Conservation (phyloP, 2,797 vertebrate species). For the Ptychobarbus kaznakovi region DNA sequence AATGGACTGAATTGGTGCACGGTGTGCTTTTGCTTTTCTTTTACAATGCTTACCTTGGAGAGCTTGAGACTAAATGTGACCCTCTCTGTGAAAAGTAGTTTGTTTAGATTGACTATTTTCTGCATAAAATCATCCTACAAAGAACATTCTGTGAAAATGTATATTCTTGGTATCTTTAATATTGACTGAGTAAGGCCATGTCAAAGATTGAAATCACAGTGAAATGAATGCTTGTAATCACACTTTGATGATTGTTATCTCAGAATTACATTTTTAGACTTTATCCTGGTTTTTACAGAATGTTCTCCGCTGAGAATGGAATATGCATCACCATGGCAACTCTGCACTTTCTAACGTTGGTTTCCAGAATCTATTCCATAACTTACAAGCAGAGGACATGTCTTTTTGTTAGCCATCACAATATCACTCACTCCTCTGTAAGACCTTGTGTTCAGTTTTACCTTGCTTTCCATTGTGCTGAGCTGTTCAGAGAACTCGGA, state of each 20-base stretch:
- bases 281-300: too few species aligned
- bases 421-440: conserved; percentile 2
- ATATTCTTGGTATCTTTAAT: too few species aligned
- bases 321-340: conserved; percentile 57
- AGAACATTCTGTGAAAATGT: too few species aligned
- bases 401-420: conserved; percentile 14
- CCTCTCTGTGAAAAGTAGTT: too few species aligned
- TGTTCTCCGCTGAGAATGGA: conserved; percentile 39
- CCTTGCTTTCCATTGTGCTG: not conserved
- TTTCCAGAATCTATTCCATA: not conserved
- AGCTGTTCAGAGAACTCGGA: not conserved
- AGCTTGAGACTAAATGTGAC: conserved; percentile 28
- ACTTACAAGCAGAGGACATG: not conserved
- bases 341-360: not conserved
- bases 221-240: too few species aligned
- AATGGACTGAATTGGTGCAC: conserved; percentile 27
- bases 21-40: conserved; percentile 21
- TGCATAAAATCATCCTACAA: too few species aligned
- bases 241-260: too few species aligned
- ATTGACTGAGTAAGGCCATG: too few species aligned
- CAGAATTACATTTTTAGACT: too few species aligned
- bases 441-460: not conserved
- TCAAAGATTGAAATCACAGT: too few species aligned
- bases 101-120: too few species aligned
- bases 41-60: conserved; percentile 28